Base-by-base conservation (phyloP, 2,888 invertebrate genomes). In the Lysandra coridon region DNA sequence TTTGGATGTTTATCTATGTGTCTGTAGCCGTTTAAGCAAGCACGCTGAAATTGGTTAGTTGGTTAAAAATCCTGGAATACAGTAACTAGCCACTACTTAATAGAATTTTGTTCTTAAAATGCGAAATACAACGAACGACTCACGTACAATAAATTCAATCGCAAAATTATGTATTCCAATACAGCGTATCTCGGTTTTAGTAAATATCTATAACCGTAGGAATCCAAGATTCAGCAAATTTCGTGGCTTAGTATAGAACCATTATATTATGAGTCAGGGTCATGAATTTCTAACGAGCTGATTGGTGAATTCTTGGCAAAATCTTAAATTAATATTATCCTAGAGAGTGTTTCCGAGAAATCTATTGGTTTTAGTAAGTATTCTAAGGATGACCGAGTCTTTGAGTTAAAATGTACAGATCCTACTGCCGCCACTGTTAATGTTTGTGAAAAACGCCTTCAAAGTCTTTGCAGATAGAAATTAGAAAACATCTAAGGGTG, bases 211-310 rank as follows among this genome's bases (percentile, higher is more conserved):
- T 76, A 80, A 49, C 77, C 78, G 53, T 40, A 78, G 76, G 69
- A 80, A 80, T 64, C 78, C 57, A 79, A 75, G 75, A 78, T 77
- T 80, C 84, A 83, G 86, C 85, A 87, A 85, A 87, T 87, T 88
- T 85, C 84, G 74, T 40, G 78, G 78, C 73, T 78, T 62, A 85
- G 84, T 85, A 84, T 84, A 80, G 82, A 83, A 78, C 78, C 79
- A 80, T 79, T 79, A 80, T 74, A 44, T 74, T 49, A 78, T 81
- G 79, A 84, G 84, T 83, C 83, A 81, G 40, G 44, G 44, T 74
- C 74, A 74, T 74, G 44, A 74, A 73, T 73, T 73, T n/a, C 7
- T 44, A 82, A 84, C 83, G 83, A 82, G 83, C 81, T 83, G 82
- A 84, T 82, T 73, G 83, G 83, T 80, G 81, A 79, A 81, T 77